Evolutionary conservation across 2,888 invertebrate genomes (phyloP).

Genomic region (Apotomis turbidana): DNA sequence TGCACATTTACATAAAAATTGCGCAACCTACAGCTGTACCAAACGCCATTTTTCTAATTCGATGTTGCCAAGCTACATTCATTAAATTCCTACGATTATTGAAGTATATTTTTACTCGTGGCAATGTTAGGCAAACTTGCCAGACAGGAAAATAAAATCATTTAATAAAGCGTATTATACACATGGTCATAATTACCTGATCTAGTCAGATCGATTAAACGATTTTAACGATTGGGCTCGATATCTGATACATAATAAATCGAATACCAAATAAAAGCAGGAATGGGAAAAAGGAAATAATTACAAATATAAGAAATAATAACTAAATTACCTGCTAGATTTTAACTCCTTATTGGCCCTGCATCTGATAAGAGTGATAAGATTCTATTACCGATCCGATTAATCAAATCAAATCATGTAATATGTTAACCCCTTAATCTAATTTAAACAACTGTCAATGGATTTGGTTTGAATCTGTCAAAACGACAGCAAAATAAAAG

Average conservation of each 20-base stretch:
- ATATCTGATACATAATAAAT: too few relatives aligned
- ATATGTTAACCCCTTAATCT: neutral
- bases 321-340: too few relatives aligned
- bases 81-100: slow-evolving; percentile 18
- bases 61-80: slow-evolving; percentile 57
- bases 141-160: neutral
- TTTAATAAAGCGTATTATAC: too few relatives aligned
- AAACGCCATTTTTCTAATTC: slow-evolving; percentile 78
- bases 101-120: slow-evolving; percentile 14
- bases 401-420: neutral
- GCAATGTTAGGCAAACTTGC: slow-evolving; percentile 6
- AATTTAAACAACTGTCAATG: slow-evolving; percentile 20
- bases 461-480: slow-evolving; percentile 3
- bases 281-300: too few relatives aligned
- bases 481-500: slow-evolving; percentile 43
- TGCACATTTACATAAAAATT: slow-evolving; percentile 81
- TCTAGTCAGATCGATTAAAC: too few relatives aligned
- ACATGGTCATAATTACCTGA: too few relatives aligned
- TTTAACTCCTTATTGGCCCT: too few relatives aligned
- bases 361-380: too few relatives aligned
- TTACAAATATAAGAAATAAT: too few relatives aligned
- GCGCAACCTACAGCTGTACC: slow-evolving; percentile 82
- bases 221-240: too few relatives aligned
- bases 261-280: too few relatives aligned
- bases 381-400: neutral